phyloP scores from a whole-genome alignment of 2,888 invertebrate genomes.

The Nomada fabriciana region DNA sequence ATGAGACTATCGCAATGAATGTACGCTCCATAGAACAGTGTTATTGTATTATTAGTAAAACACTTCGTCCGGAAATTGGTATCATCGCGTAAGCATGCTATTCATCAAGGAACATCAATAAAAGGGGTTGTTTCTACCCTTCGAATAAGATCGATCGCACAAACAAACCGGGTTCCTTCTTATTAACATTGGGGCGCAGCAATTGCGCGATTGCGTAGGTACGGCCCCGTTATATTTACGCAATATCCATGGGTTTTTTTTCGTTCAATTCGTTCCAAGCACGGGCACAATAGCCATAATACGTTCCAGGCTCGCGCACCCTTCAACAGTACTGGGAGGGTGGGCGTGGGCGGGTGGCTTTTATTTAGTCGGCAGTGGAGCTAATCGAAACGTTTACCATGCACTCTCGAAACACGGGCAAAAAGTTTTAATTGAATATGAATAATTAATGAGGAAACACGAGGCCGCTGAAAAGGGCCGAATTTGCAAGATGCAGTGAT shows the following conservation, averaged over 20 bases:
- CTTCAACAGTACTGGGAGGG: constrained; percentile 1
- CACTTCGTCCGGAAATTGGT: constrained; percentile 24
- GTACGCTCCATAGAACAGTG: background rate
- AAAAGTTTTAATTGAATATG: constrained; percentile 70
- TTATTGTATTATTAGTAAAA: constrained; percentile 17
- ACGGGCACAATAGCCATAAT: constrained; percentile 52
- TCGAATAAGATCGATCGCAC: constrained; percentile 39
- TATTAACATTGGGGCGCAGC: constrained; percentile 48
- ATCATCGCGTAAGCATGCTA: constrained; percentile 5
- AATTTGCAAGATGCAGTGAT: constrained; percentile 16
- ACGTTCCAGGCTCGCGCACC: constrained; percentile 39
- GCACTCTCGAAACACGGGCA: constrained; percentile 54
- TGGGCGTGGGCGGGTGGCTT: constrained; percentile 13
- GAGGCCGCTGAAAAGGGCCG: constrained; percentile 10
- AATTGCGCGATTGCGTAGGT: constrained; percentile 18
- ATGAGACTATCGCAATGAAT: background rate
- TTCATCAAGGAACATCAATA: constrained; percentile 7
- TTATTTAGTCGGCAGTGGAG: constrained; percentile 52
- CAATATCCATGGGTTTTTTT: constrained; percentile 40
- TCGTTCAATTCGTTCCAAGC: constrained; percentile 33
- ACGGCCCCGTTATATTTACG: constrained; percentile 49
- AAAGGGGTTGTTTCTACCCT: constrained; percentile 19
- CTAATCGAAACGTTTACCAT: constrained; percentile 63
- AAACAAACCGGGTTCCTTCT: constrained; percentile 35
- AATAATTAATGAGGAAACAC: constrained; percentile 63